Evolutionary conservation across 2,797 vertebrate species (phyloP).

Genomic region (Furcifer pardalis): DNA sequence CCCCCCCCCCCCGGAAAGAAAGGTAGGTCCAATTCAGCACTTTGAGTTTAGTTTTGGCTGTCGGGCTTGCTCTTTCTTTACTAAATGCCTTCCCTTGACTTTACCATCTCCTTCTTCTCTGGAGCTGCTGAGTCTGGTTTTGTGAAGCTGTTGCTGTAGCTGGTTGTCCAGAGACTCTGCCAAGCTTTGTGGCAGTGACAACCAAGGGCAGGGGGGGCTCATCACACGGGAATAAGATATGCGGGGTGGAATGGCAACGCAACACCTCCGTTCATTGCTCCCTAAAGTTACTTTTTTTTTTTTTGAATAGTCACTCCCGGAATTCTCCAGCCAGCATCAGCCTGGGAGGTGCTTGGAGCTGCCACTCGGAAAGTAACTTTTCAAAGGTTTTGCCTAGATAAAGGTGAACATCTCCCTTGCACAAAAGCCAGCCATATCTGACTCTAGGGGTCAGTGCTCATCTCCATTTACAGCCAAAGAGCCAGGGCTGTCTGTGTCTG

Average conservation of each 20-base stretch:
- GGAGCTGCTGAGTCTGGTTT: background rate
- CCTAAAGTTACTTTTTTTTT: background rate
- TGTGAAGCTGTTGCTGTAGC: background rate
- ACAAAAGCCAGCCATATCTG: too few species aligned
- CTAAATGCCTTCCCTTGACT: background rate
- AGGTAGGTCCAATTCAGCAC: constrained; percentile 1
- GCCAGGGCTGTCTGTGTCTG: too few species aligned
- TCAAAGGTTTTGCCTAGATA: too few species aligned
- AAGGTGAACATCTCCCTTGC: background rate
- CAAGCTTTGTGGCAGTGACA: background rate
- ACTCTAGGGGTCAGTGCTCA: too few species aligned
- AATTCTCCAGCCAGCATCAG: background rate
- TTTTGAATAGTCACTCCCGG: background rate
- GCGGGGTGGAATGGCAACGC: too few species aligned
- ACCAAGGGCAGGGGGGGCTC: background rate
- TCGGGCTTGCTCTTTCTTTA: background rate
- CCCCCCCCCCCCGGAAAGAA: background rate
- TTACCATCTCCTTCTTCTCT: background rate
- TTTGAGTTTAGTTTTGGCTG: background rate
- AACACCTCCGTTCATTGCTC: background rate
- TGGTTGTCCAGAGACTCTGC: background rate
- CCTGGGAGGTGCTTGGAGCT: too few species aligned
- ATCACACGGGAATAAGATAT: too few species aligned
- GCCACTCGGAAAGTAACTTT: too few species aligned
- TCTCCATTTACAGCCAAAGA: too few species aligned